Evolutionary conservation across 2,113 vertebrate genomes (phyloP).

Genomic region (Pelusios castaneus): DNA sequence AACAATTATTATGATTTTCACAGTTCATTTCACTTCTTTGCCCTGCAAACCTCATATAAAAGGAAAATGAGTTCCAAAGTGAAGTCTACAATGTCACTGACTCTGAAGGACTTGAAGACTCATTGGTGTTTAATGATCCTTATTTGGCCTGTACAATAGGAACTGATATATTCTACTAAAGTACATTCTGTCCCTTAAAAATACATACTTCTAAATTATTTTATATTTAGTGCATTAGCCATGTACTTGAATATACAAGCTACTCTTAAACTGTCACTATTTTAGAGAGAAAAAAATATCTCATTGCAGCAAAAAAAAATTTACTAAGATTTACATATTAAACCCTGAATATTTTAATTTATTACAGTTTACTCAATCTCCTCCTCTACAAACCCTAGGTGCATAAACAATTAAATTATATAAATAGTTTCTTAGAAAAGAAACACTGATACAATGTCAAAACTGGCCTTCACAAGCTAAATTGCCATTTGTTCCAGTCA

Average conservation of each 20-base stretch:
- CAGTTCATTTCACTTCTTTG: conserved; percentile 72
- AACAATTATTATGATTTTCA: conserved; percentile 59
- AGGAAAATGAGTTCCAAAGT: conserved; percentile 69
- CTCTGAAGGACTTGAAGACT: conserved; percentile 65
- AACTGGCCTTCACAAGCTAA: background rate
- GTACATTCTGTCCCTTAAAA: conserved; percentile 47
- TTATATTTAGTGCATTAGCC: conserved; percentile 47
- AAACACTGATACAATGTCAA: background rate
- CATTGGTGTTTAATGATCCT: conserved; percentile 82
- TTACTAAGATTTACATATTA: background rate
- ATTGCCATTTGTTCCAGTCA: background rate
- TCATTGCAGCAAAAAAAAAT: background rate
- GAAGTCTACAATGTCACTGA: conserved; percentile 69
- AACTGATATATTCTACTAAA: conserved; percentile 75
- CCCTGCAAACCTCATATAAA: conserved; percentile 59
- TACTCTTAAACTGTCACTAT: conserved; percentile 63
- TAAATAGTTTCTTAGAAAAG: background rate
- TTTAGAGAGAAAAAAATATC: conserved; percentile 15
- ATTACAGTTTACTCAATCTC: background rate
- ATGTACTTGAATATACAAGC: background rate
- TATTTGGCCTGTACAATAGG: conserved; percentile 77
- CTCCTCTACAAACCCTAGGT: background rate
- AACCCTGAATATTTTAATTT: background rate
- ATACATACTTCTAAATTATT: conserved; percentile 50
- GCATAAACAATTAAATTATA: background rate